phyloP scores from a whole-genome alignment of 2,888 invertebrate genomes.

The Melipona beecheii region DNA sequence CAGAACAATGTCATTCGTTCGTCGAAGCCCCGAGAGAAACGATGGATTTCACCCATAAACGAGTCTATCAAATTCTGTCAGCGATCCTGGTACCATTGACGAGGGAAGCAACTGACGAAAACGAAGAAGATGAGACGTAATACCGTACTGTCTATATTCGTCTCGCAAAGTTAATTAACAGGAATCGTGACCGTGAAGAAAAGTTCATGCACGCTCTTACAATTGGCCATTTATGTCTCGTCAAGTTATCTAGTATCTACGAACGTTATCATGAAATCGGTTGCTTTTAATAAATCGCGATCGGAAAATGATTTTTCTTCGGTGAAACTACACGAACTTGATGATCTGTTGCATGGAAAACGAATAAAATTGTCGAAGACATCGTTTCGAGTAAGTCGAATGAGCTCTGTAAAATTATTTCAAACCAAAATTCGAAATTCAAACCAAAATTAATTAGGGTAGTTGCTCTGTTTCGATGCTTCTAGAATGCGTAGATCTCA shows the following conservation, averaged over 20 bases:
- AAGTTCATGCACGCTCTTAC: background rate
- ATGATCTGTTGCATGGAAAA: conserved; percentile 69
- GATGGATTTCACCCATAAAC: conserved; percentile 81
- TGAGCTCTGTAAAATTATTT: background rate
- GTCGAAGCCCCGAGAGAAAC: conserved; percentile 61
- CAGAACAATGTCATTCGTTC: conserved; percentile 68
- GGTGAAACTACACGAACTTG: conserved; percentile 71
- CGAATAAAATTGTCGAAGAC: conserved; percentile 68
- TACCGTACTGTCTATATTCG: too few species aligned
- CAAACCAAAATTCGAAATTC: background rate
- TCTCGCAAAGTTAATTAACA: background rate
- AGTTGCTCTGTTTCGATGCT: too few species aligned
- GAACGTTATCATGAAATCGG: conserved; percentile 41
- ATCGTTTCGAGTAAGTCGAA: conserved; percentile 70
- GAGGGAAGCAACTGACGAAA: conserved; percentile 63
- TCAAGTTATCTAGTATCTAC: background rate
- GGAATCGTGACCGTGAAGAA: background rate
- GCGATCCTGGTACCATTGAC: conserved; percentile 74
- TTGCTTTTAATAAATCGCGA: conserved; percentile 58
- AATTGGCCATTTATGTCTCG: background rate
- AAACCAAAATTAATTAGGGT: background rate
- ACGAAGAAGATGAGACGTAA: conserved; percentile 67
- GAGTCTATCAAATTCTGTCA: conserved; percentile 77
- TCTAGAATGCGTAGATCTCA: too few species aligned
- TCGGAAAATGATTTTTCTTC: conserved; percentile 66